Evolutionary conservation across 2,113 vertebrate species (phyloP).

Genomic region (Caranx ignobilis): DNA sequence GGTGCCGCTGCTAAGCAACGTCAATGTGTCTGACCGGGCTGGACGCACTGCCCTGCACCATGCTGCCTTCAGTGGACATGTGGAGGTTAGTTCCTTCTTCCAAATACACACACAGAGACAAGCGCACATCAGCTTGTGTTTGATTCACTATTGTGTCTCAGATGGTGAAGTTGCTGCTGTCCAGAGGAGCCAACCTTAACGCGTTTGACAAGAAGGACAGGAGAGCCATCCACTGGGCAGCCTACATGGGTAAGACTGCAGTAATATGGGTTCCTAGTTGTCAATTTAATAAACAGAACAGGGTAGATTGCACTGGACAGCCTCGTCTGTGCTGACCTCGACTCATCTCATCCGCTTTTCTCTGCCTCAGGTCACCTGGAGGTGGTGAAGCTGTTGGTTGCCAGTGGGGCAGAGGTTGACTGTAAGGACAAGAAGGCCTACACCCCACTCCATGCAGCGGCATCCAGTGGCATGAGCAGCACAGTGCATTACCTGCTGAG

Average conservation of each 20-base stretch:
- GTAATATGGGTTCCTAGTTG: not conserved
- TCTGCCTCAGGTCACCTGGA: constrained; percentile 91
- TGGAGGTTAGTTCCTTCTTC: constrained; percentile 85
- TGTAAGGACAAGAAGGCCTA: constrained; percentile 98
- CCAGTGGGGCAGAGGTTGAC: constrained; percentile 94
- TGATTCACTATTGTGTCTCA: constrained; percentile 65
- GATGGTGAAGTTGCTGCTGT: constrained; percentile 97
- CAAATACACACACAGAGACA: not conserved
- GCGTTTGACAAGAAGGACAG: constrained; percentile 99
- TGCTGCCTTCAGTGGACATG: constrained; percentile 95
- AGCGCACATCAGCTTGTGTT: not conserved
- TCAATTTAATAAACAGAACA: not conserved
- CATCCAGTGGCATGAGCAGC: constrained; percentile 96
- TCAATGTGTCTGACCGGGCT: constrained; percentile 95
- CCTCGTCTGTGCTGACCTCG: not conserved
- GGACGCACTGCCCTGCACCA: constrained; percentile 97
- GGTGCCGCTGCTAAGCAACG: constrained; percentile 94
- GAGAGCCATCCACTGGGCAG: constrained; percentile 97
- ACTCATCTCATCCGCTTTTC: not conserved
- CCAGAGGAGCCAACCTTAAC: constrained; percentile 98
- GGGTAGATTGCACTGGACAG: not conserved
- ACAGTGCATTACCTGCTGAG: constrained; percentile 96
- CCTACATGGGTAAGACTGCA: constrained; percentile 93
- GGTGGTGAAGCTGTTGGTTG: constrained; percentile 94
- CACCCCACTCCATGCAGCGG: constrained; percentile 94